phyloP scores from a whole-genome alignment of 2,888 invertebrate genomes.

The Amphipoea lucens region DNA sequence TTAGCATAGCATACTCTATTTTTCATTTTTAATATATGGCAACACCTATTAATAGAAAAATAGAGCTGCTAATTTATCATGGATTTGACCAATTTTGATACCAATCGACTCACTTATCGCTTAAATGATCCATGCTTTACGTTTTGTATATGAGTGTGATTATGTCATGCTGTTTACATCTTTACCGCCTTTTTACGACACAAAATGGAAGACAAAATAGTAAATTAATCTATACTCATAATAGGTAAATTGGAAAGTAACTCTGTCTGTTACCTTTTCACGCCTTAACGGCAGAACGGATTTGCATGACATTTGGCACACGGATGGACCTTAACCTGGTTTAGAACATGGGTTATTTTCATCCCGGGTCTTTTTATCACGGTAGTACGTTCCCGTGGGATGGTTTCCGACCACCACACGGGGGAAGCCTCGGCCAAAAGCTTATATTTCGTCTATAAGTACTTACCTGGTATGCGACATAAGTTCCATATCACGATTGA shows the following conservation, averaged over 20 bases:
- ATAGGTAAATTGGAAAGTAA: too few relatives aligned
- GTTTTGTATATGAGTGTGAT: neutral
- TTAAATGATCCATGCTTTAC: neutral
- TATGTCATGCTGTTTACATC: neutral
- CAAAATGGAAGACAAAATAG: neutral
- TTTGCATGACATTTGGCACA: too few relatives aligned
- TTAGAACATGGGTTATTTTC: neutral
- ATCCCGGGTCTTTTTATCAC: neutral
- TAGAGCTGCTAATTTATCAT: too few relatives aligned
- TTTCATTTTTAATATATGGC: too few relatives aligned
- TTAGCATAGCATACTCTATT: too few relatives aligned
- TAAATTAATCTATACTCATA: too few relatives aligned
- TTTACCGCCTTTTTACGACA: neutral
- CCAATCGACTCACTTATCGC: too few relatives aligned
- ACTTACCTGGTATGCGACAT: slow-evolving; percentile 57
- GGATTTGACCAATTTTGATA: too few relatives aligned
- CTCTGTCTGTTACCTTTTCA: neutral
- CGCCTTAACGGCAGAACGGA: neutral
- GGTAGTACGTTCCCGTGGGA: neutral
- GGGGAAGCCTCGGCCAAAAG: neutral
- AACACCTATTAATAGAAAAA: too few relatives aligned
- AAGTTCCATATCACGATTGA: slow-evolving; percentile 70
- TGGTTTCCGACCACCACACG: neutral
- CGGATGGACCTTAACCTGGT: neutral
- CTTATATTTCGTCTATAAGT: neutral